Evolutionary conservation across 2,113 vertebrate species (phyloP), one percentile per base, ranked within the genome.

Genomic region (Speoplatyrhinus poulsoni): DNA sequence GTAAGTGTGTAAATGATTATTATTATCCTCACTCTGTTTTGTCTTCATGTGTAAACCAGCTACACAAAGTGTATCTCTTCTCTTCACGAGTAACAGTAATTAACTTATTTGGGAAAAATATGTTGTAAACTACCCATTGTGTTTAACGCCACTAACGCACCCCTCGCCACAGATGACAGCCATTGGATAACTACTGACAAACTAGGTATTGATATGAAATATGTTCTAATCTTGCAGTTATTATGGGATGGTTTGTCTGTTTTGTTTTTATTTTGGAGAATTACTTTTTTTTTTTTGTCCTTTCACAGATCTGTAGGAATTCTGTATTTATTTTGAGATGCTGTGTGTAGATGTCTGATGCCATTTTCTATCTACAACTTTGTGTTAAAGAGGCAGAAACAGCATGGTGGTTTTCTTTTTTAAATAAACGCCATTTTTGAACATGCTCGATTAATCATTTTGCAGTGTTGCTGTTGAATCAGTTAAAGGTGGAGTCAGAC

Each of bases 341-440:
- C 36, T 83, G 79, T 49, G 55, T 81, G 77, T 84, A 69, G 16
- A 77, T 74, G 73, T 82, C 71, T 59, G 12, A 65, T 13, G 54
- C 64, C 83, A 71, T 86, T 85, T 85, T 88, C 61, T 84, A 76
- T 87, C 63, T 72, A 57, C 78, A 63, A 49, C 57, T 13, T 87
- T 89, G 54, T 88, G 82, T 87, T 87, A 9, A 75, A 67, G 73
- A 77, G 61, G 15, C 70, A 58, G 64, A 81, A 79, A 84, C 82
- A 88, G 87, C 86, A 88, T 88, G 81, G 83, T 85, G 77, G 65
- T 64, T 75, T 78, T 74, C 36, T 67, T 79, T 89, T 87, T 88
- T 69, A 52, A 92, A 92, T 93, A 92, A 93, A 93, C 6, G 76
- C 83, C 87, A 89, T 91, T 93, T 92, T 92, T 88, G 78, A 87